These are phyloP conservation scores for Chrosomus eos DNA, from an alignment of 2,797 vertebrate species.

Conservation along the genomic window DNA sequence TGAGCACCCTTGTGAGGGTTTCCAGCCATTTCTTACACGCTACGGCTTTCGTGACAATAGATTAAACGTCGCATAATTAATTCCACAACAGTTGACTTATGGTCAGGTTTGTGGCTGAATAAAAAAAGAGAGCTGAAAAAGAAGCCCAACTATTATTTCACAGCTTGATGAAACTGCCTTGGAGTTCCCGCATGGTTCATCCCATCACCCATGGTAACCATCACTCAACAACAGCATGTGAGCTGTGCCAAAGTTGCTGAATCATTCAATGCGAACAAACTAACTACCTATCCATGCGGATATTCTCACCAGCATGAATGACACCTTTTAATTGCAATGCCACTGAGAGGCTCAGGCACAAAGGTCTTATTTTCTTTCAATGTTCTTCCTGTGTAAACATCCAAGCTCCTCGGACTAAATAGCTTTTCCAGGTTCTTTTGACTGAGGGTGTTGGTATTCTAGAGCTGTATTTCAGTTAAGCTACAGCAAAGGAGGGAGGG, in stretches of 20 bases:
- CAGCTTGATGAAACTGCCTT: conserved; percentile 33
- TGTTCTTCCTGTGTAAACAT: conserved; percentile 51
- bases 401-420: conserved; percentile 47
- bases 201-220: conserved; percentile 55
- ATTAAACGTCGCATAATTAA: neutral
- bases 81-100: neutral
- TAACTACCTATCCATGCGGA: conserved; percentile 52
- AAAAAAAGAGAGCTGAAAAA: neutral
- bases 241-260: conserved; percentile 46
- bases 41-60: neutral
- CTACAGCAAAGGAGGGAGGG: conserved; percentile 19
- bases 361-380: conserved; percentile 48
- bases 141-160: conserved; percentile 25
- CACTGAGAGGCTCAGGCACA: conserved; percentile 48
- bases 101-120: conserved; percentile 22
- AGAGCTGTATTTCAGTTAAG: conserved; percentile 36
- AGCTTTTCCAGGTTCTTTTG: conserved; percentile 59
- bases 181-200: conserved; percentile 55
- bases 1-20: neutral
- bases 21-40: neutral
- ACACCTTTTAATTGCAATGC: conserved; percentile 57
- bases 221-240: conserved; percentile 33
- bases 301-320: conserved; percentile 55
- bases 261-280: conserved; percentile 50
- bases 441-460: conserved; percentile 62